phyloP scores from a whole-genome alignment of 2,113 vertebrate species.

The Caretta caretta region DNA sequence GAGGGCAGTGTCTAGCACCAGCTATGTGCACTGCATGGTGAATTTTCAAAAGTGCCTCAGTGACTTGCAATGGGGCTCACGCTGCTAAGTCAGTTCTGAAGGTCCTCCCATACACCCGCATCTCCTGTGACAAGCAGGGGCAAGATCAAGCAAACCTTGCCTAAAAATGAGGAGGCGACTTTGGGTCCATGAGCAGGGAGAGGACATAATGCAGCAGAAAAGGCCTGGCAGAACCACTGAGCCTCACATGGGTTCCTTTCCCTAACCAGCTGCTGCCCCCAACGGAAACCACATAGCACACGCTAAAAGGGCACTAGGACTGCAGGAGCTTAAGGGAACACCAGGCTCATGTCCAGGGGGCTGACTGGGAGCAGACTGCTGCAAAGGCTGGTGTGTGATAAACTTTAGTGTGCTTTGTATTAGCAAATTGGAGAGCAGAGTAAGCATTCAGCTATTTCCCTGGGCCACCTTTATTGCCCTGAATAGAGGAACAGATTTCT shows the following conservation, averaged over 20 bases:
- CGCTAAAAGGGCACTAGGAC: not conserved
- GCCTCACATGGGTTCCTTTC: not conserved
- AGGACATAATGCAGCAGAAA: not conserved
- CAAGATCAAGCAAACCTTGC: not conserved
- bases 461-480: not conserved
- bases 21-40: not conserved
- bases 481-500: not conserved
- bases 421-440: not conserved
- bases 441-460: conserved; percentile 46
- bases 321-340: not conserved
- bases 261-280: not conserved
- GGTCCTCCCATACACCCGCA: not conserved
- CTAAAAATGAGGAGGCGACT: not conserved
- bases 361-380: not conserved
- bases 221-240: not conserved
- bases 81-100: not conserved
- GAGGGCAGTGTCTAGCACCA: no score
- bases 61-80: not conserved
- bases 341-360: not conserved
- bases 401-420: not conserved
- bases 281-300: not conserved
- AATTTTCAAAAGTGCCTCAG: not conserved
- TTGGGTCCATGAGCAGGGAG: not conserved
- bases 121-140: not conserved
- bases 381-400: not conserved